Conservation (phyloP, 1,140 invertebrate genomes). For the Meteorus sp. region DNA sequence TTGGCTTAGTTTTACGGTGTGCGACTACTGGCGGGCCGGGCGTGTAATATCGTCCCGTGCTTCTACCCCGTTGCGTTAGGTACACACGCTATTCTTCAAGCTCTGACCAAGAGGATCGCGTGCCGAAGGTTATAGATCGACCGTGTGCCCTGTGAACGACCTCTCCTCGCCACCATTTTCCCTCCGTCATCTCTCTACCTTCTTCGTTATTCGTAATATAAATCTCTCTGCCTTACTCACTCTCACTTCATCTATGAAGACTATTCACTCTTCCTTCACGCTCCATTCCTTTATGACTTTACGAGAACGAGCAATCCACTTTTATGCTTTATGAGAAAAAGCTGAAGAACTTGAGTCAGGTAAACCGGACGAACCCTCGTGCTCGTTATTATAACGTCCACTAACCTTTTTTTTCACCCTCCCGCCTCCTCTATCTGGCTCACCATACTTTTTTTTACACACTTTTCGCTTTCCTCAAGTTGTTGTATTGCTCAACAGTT, state of each 20-base stretch:
- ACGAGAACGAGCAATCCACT: constrained; percentile 29
- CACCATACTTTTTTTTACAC: constrained; percentile 12
- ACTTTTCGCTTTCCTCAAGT: too few species aligned
- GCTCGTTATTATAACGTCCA: constrained; percentile 2
- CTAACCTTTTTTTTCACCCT: constrained; percentile 15
- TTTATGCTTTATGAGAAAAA: constrained; percentile 44
- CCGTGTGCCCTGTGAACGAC: constrained; percentile 24
- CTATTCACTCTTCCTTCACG: constrained; percentile 11
- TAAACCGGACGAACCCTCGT: constrained; percentile 40
- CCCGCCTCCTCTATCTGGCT: constrained; percentile 3
- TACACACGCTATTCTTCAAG: constrained; percentile 19
- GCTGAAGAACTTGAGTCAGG: constrained; percentile 37
- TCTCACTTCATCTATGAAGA: constrained; percentile 10
- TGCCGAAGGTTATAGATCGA: constrained; percentile 53
- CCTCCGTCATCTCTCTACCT: constrained; percentile 8
- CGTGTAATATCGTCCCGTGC: constrained; percentile 1
- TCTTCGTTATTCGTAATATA: constrained; percentile 17
- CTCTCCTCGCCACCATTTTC: constrained; percentile 2
- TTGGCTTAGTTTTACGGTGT: constrained; percentile 28
- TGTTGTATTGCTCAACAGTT: too few species aligned
- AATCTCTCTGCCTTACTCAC: constrained; percentile 13
- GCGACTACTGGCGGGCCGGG: constrained; percentile 1
- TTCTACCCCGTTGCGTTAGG: constrained; percentile 13
- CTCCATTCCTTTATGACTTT: constrained; percentile 20
- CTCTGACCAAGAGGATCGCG: constrained; percentile 46